phyloP scores from a whole-genome alignment of 2,888 invertebrate species.

The Smittia sp. region DNA sequence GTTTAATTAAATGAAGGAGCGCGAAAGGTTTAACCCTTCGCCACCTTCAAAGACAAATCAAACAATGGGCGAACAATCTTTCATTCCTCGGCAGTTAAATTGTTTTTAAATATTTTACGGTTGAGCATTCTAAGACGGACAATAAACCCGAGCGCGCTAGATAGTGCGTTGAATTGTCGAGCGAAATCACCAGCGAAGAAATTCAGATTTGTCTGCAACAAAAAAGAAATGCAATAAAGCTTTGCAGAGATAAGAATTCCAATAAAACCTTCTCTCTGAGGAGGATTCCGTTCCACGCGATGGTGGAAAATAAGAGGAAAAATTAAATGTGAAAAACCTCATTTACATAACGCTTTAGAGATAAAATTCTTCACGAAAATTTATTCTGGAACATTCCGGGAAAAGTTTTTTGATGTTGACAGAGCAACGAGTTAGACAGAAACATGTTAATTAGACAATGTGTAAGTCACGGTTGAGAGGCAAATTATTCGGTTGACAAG shows the following conservation, averaged over 20 bases:
- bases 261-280: conserved; percentile 22
- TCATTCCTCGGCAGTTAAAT: too few species aligned
- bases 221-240: conserved; percentile 24
- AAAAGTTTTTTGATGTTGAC: not conserved
- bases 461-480: not conserved
- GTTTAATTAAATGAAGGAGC: too few species aligned
- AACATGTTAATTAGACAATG: not conserved
- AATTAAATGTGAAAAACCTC: conserved; percentile 17
- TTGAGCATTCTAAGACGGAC: not conserved
- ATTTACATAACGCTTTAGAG: conserved; percentile 31
- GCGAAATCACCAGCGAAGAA: not conserved
- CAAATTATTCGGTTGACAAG: too few species aligned
- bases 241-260: conserved; percentile 29
- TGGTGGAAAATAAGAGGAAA: not conserved
- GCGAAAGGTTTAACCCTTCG: too few species aligned
- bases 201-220: not conserved
- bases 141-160: not conserved
- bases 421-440: too few species aligned
- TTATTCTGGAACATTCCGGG: conserved; percentile 17
- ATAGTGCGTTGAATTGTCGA: not conserved
- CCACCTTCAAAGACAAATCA: too few species aligned
- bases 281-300: not conserved
- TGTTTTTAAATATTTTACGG: not conserved
- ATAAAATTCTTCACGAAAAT: conserved; percentile 26
- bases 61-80: too few species aligned